Evolutionary conservation across 2,797 vertebrate species (phyloP).

Genomic region (Decapterus maruadsi): DNA sequence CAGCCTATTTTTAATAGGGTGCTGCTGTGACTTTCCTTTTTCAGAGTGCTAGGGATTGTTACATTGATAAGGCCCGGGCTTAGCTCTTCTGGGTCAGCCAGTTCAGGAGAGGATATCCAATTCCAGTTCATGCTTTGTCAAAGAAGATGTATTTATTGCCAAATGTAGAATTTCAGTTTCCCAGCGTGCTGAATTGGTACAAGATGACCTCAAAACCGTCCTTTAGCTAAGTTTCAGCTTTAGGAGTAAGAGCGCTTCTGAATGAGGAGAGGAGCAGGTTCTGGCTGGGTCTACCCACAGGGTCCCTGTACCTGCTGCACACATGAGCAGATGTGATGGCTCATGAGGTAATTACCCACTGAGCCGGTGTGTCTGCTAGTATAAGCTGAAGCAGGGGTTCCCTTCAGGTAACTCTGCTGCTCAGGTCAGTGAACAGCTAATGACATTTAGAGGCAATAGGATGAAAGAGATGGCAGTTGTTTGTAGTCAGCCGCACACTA

Average conservation of each 20-base stretch:
- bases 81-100: conserved; percentile 53
- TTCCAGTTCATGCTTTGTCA: conserved; percentile 57
- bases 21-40: conserved; percentile 46
- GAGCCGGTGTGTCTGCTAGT: conserved; percentile 70
- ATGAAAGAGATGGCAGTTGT: conserved; percentile 79
- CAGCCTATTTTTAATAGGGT: conserved; percentile 56
- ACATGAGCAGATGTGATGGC: conserved; percentile 71
- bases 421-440: conserved; percentile 82
- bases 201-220: conserved; percentile 64
- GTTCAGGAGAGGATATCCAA: conserved; percentile 35
- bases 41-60: conserved; percentile 34
- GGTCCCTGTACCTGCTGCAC: conserved; percentile 70
- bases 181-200: conserved; percentile 44
- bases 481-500: conserved; percentile 74
- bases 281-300: conserved; percentile 52
- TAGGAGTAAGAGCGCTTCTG: conserved; percentile 37
- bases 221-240: conserved; percentile 42
- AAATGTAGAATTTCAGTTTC: conserved; percentile 58
- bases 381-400: conserved; percentile 75
- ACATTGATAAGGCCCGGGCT: conserved; percentile 48
- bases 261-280: conserved; percentile 46
- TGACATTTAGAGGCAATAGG: conserved; percentile 81
- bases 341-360: conserved; percentile 80
- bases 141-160: conserved; percentile 43
- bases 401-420: conserved; percentile 73